Evolutionary conservation across 2,797 vertebrate genomes (phyloP).

Genomic region (Rhabdophis nuchalis): DNA sequence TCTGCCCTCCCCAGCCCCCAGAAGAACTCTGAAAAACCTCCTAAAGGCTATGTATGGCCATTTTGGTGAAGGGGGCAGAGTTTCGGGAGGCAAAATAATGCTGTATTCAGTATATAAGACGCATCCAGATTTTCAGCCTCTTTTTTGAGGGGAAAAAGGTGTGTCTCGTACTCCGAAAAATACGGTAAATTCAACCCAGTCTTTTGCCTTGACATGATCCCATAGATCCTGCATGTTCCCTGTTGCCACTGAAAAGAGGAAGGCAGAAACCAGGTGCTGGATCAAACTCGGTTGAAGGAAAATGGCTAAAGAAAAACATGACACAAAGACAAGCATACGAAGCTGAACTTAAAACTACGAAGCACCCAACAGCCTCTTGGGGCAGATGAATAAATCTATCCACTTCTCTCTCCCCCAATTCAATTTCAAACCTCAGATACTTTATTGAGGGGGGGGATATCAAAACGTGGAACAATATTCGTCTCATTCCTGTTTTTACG

Average conservation of each 20-base stretch:
- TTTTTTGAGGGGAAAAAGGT: too few species aligned
- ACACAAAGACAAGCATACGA: background rate
- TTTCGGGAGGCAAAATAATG: too few species aligned
- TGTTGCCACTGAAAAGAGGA: background rate
- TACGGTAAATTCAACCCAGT: background rate
- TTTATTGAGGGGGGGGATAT: background rate
- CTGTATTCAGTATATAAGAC: too few species aligned
- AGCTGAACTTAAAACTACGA: background rate
- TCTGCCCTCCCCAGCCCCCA: too few species aligned
- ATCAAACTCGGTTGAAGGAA: background rate
- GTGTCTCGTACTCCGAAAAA: too few species aligned
- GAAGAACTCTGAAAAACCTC: too few species aligned
- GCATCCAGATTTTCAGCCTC: too few species aligned
- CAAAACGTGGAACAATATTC: background rate
- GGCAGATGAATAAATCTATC: background rate
- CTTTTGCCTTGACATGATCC: background rate
- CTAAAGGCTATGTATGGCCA: too few species aligned
- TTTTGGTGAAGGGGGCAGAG: too few species aligned
- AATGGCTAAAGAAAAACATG: background rate
- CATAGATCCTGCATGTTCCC: background rate
- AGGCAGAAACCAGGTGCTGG: background rate
- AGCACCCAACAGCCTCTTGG: background rate
- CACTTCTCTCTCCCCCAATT: background rate
- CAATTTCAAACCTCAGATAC: background rate
- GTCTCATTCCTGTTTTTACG: background rate